Evolutionary conservation across 64 coral and sea anemone genomes (phyloP).

Genomic region (Porites lutea): DNA sequence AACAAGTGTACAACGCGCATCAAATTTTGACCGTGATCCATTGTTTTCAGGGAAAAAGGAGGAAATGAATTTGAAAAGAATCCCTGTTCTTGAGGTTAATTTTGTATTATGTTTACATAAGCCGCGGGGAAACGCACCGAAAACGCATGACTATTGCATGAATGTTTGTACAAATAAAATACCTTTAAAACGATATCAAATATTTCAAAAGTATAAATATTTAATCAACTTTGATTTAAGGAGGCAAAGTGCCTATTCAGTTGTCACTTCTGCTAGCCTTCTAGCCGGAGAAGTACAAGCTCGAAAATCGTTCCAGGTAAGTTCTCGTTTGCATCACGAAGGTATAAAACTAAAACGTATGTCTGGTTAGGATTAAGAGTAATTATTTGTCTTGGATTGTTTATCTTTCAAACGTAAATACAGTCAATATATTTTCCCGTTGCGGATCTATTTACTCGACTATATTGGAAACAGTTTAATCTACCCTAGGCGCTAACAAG

Average conservation of each 20-base stretch:
- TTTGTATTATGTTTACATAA: conserved; percentile 74
- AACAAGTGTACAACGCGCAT: conserved; percentile 3
- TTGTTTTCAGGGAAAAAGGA: background rate
- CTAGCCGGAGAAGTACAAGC: conserved; percentile 16
- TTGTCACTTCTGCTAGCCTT: conserved; percentile 37
- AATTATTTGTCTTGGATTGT: conserved; percentile 31
- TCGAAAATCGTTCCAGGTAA: conserved; percentile 4
- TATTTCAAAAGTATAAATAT: conserved; percentile 75
- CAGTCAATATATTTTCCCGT: conserved; percentile 54
- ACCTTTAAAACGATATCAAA: conserved; percentile 84
- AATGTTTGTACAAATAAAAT: conserved; percentile 80
- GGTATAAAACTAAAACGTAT: background rate
- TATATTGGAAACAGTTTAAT: conserved; percentile 55
- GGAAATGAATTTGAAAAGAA: conserved; percentile 47
- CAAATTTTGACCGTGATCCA: conserved; percentile 9
- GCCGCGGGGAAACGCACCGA: conserved; percentile 54
- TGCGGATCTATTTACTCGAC: conserved; percentile 56
- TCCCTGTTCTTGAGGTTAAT: conserved; percentile 55
- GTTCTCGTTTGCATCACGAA: background rate
- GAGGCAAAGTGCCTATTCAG: conserved; percentile 36
- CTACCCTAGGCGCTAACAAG: conserved; percentile 53
- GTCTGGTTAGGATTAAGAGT: conserved; percentile 16
- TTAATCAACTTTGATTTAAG: conserved; percentile 78
- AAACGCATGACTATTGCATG: conserved; percentile 68
- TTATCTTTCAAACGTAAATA: conserved; percentile 48